Evolutionary conservation across 2,113 vertebrate species (phyloP).

Genomic region (Toxotes jaculatrix): DNA sequence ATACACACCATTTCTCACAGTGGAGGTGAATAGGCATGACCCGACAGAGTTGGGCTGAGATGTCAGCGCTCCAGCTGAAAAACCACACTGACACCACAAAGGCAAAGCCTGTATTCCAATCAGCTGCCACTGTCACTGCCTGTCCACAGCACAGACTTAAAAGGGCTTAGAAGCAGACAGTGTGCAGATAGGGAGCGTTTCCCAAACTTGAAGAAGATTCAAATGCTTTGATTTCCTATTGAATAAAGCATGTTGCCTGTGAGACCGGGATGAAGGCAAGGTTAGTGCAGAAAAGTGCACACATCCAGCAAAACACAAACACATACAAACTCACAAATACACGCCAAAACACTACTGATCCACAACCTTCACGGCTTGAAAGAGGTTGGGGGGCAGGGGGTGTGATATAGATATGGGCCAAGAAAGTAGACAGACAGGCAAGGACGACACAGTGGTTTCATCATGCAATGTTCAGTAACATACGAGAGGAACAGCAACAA

Average conservation of each 20-base stretch:
- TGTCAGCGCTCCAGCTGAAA: slow-evolving; percentile 49
- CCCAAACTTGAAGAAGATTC: slow-evolving; percentile 38
- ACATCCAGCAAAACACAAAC: slow-evolving; percentile 20
- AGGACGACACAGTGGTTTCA: slow-evolving; percentile 1
- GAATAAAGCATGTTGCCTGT: slow-evolving; percentile 53
- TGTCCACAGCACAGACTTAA: slow-evolving; percentile 35
- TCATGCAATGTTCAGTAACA: neutral
- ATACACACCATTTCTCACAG: slow-evolving; percentile 24
- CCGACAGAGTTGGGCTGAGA: slow-evolving; percentile 22
- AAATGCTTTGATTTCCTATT: slow-evolving; percentile 37
- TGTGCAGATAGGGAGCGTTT: slow-evolving; percentile 36
- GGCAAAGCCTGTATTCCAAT: slow-evolving; percentile 60
- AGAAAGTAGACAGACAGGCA: neutral
- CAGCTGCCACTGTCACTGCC: slow-evolving; percentile 36
- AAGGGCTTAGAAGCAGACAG: slow-evolving; percentile 41
- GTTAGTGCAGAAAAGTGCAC: neutral
- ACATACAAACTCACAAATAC: neutral
- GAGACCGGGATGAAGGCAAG: slow-evolving; percentile 35
- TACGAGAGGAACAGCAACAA: neutral
- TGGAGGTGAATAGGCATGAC: slow-evolving; percentile 17
- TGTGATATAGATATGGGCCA: neutral
- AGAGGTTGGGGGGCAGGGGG: neutral
- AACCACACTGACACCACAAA: slow-evolving; percentile 56
- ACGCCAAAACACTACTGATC: slow-evolving; percentile 23
- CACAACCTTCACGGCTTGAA: slow-evolving; percentile 25